Evolutionary conservation across 2,113 vertebrate species (phyloP), one percentile per base, ranked within the genome.

Genomic region (Promerops cafer): DNA sequence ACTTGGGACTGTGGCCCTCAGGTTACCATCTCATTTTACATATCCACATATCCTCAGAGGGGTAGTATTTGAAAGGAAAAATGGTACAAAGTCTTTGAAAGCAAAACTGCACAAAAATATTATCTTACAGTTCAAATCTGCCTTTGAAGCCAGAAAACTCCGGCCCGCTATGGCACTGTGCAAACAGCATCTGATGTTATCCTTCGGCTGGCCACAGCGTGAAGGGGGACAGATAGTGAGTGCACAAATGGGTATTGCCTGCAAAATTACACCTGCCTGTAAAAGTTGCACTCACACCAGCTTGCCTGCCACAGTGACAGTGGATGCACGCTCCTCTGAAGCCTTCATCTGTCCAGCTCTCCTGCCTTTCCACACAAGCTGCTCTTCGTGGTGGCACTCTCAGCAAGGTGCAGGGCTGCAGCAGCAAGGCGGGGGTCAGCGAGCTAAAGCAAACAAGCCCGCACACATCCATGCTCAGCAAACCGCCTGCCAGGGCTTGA

Each of bases 101-200:
- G 53, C 16, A 60, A 86, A 96, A 20, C 63, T 90, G 52, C 30
- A 77, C 49, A 70, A 93, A 91, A 89, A 50, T 10, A 54, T 3
- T 33, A 37, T 95, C 53, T 83, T 57, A 22, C 13, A 69, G 19
- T 17, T 87, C 27, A 71, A 71, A 87, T 61, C 53, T 79, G 40
- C 84, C 74, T 87, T 79, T 83, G 68, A 83, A 95, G 56, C 19
- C n/a, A 42, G 50, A 92, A 94, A 70, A 39, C 27, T 88, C 39
- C 16, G 2, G 31, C 37, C 27, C 0, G 0, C 44, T 40, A 16
- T 9, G 39, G 47, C 74, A 83, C 49, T 24, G 31, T 45, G 39
- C 28, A 74, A 89, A 77, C 13, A 18, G 24, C 4, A 18, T 60
- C 44, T 60, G 40, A 18, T 44, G 3, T 77, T 90, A 83, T 88